A percentile compares a stretch with the other conserved stretches of the same genome.
These are phyloP conservation scores for Donacobius atricapilla DNA, from an alignment of 2,113 vertebrate species.

Conservation along the genomic window DNA sequence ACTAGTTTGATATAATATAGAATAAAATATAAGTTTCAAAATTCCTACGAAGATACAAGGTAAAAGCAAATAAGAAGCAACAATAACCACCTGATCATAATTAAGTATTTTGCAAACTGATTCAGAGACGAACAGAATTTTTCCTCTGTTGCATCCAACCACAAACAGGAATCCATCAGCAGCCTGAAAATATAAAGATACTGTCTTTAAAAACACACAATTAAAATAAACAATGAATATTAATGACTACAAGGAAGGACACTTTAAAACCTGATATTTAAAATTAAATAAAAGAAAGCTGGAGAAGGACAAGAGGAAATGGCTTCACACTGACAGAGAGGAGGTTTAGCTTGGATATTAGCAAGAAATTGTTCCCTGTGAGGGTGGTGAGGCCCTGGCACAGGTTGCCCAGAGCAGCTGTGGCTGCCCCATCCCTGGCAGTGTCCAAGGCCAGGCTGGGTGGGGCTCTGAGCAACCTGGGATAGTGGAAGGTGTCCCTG, in stretches of 20 bases:
- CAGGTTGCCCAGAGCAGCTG: not conserved
- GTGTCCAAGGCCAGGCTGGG: not conserved
- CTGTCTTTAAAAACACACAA: not conserved
- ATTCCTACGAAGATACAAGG: not conserved
- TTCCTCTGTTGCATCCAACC: slow-evolving; percentile 89
- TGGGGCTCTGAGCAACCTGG: not conserved
- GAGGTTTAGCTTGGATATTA: fast-evolving
- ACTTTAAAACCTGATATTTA: not conserved
- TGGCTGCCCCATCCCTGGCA: not conserved
- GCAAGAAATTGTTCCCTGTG: not conserved
- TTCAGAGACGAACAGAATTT: slow-evolving; percentile 91
- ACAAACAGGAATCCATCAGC: slow-evolving; percentile 92
- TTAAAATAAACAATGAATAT: not conserved
- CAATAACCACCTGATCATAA: slow-evolving; percentile 80
- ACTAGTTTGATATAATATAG: not conserved
- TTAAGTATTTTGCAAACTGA: slow-evolving; percentile 88
- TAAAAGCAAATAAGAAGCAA: not conserved
- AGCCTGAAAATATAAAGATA: slow-evolving; percentile 73
- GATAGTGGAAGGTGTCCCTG: not conserved
- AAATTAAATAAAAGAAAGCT: not conserved
- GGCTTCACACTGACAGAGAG: not conserved
- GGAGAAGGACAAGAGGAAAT: not conserved
- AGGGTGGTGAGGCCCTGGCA: not conserved
- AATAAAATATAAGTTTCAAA: not conserved
- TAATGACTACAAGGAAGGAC: not conserved